Evolutionary conservation across 2,888 invertebrate species (phyloP), one percentile per base, ranked within the genome.

Genomic region (Amorpha juglandis): DNA sequence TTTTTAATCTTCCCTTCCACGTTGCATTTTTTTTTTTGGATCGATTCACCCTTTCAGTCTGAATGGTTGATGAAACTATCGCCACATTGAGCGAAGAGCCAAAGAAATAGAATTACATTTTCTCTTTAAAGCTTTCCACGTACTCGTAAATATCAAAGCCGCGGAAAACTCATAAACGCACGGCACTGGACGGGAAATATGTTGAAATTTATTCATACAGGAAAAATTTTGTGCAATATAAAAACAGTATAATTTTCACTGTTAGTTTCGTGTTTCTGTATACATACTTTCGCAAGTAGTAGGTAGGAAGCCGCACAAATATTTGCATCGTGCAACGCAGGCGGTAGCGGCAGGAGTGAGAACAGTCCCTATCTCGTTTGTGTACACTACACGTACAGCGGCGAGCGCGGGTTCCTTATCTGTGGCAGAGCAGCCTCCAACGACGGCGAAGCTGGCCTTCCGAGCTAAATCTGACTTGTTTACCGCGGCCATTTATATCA

Each of bases 311-410:
- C 70, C 71, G 69, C 71, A 73, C 83, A 87, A 89, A 90, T 88
- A 87, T 90, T 90, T 85, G 83, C 81, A 75, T 81, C 83, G 79
- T 84, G 81, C 83, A 88, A 84, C 42, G 6, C 38, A 27, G 1
- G 27, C 4, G 27, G 27, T 4, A 58, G 27, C 4, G 27, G 27
- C 27, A 58, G 45, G 45, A 8, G 12, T 45, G 14, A 45, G 58
- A 58, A 58, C 81, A 80, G 78, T 80, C 75, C 77, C 80, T 89
- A 88, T 88, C 86, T 85, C 72, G 70, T 67, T 68, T 87, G 81
- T 87, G 84, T 89, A 88, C 83, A 83, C 79, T 83, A 80, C 80
- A 79, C 79, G 81, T 81, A 78, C 80, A 77, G 8, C 0, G 45
- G 19, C 50, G 50, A 58, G 38, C 19, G 58, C 19, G 42, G 73